Conservation (phyloP, 1,140 invertebrate genomes). For the Bombus terrestris region DNA sequence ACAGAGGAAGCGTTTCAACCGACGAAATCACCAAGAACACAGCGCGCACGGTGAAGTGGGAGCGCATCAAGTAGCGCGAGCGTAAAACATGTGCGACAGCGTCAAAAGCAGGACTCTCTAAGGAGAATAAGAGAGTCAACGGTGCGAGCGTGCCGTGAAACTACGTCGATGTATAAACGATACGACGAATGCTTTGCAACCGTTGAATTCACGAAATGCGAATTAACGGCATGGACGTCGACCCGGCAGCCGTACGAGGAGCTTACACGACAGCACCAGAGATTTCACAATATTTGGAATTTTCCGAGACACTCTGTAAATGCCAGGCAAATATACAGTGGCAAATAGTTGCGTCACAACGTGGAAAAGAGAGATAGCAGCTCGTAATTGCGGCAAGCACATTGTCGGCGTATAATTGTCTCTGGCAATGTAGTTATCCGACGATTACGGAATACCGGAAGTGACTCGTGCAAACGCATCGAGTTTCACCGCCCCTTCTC, state of each 20-base stretch:
- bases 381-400: conserved; percentile 10
- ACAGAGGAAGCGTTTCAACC: not conserved
- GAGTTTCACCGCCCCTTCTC: not conserved
- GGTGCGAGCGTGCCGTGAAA: not conserved
- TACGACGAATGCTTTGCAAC: not conserved
- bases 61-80: conserved; percentile 2
- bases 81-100: not conserved
- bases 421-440: conserved; percentile 34
- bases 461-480: not conserved
- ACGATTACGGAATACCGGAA: conserved; percentile 36
- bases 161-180: conserved; percentile 4
- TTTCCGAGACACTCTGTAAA: conserved; percentile 14
- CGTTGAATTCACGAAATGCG: not conserved
- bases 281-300: conserved; percentile 26
- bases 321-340: not conserved
- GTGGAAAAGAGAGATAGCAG: conserved; percentile 12
- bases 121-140: not conserved
- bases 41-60: not conserved
- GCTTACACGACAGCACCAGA: too few species aligned
- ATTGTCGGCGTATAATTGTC: conserved; percentile 40
- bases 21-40: not conserved
- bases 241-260: not conserved
- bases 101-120: not conserved
- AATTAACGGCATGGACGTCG: not conserved
- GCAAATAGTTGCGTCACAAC: conserved; percentile 19